Base-by-base conservation (phyloP, 2,888 invertebrate species). In the Philaethria dido region DNA sequence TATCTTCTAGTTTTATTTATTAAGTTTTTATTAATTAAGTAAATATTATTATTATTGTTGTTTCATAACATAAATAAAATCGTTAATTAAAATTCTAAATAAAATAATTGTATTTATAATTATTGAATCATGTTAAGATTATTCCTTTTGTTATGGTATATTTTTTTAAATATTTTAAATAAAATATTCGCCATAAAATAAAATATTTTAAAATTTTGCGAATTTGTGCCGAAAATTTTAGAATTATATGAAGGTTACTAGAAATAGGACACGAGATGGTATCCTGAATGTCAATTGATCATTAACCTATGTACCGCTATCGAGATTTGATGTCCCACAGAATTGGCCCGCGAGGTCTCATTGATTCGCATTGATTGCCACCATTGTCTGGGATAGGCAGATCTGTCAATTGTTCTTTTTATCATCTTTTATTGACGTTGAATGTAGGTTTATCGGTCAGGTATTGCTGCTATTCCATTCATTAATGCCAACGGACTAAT, bases 241-340 rank as follows among this genome's bases (percentile, higher is more conserved):
- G 25, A 29, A 59, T 44, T 42, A 44, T 22, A 45, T 25, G 68
- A 68, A 69, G 87, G 88, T 81, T 80, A 72, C 9, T 36, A 54
- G 62, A 84, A 85, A 74, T 85, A 76, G 85, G 81, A 65, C 81
- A 57, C 45, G 44, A 39, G 50, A 57, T 64, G 60, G 55, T 68
- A 68, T 75, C 74, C 73, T 74, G 75, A 70, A 70, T 81, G 77
- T 87, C 88, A 89, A 89, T 88, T 86, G 83, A 80, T 77, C 80
- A 80, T 86, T 89, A 84, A 87, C 88, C 87, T 60, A 18, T 47
- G 75, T 65, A 69, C 55, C 64, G 65, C 69, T 81, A 87, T 87
- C 82, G 86, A 79, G 82, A 85, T 86, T 81, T 79, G 79, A 88
- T 88, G 79, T 62, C 68, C 70, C 69, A 54, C 55, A 69, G 73